These are phyloP conservation scores for Caracal caracal DNA, from an alignment of 2,113 vertebrate species.

Conservation along the genomic window DNA sequence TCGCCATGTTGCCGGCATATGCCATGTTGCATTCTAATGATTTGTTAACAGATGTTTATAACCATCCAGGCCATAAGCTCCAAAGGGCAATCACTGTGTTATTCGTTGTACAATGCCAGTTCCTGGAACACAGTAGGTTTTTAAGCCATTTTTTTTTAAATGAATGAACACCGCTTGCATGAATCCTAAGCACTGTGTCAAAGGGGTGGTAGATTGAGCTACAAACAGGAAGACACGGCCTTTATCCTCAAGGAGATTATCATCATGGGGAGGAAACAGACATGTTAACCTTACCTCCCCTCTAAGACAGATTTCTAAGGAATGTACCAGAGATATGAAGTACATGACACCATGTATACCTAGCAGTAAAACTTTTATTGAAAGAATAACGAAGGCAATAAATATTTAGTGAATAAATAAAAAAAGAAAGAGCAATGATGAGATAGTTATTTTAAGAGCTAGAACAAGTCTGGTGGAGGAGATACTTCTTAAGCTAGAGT, in stretches of 20 bases:
- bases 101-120: background rate
- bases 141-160: background rate
- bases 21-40: background rate
- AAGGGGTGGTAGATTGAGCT: background rate
- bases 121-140: background rate
- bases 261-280: background rate
- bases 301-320: background rate
- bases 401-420: background rate
- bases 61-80: background rate
- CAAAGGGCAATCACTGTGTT: background rate
- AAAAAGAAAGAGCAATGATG: background rate
- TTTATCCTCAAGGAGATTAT: slow-evolving; percentile 35
- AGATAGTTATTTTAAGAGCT: background rate
- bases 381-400: background rate
- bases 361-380: background rate
- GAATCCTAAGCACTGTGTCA: background rate
- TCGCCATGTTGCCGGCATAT: background rate
- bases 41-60: background rate
- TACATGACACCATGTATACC: background rate
- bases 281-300: background rate
- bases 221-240: background rate
- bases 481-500: background rate
- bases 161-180: background rate
- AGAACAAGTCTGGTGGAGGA: background rate
- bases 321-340: background rate